Conservation (phyloP, 2,113 vertebrate genomes). For the Microcebus tavaratra region DNA sequence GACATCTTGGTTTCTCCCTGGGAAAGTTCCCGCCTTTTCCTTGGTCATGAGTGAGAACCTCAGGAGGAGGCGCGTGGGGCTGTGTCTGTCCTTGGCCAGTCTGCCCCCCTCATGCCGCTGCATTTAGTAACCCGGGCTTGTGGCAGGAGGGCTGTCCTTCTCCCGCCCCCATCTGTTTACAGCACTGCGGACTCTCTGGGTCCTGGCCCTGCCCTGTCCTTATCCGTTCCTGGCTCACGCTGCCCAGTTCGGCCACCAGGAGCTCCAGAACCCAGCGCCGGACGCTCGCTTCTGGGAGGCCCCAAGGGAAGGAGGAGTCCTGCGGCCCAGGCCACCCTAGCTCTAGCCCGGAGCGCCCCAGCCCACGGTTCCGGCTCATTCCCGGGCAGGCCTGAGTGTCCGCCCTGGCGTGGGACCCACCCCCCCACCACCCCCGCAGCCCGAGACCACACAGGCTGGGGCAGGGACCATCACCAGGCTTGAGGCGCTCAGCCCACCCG, state of each 20-base stretch:
- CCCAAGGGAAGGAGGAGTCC: too few species aligned
- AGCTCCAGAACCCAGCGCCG: too few species aligned
- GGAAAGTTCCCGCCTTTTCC: background rate
- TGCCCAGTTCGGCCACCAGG: background rate
- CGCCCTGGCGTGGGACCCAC: too few species aligned
- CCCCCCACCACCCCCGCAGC: accelerated
- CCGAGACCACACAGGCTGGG: background rate
- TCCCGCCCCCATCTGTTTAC: background rate
- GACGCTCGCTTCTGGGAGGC: too few species aligned
- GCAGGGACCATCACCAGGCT: background rate
- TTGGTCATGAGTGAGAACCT: background rate
- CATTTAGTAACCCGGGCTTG: background rate
- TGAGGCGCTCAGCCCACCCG: background rate
- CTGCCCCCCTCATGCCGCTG: background rate
- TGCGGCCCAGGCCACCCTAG: too few species aligned
- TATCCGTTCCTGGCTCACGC: background rate
- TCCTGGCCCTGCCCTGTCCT: background rate
- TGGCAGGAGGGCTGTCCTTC: background rate
- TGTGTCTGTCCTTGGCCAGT: too few species aligned
- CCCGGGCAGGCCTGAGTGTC: background rate
- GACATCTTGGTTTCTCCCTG: background rate
- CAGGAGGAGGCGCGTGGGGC: background rate
- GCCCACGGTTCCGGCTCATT: background rate
- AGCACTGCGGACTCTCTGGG: background rate
- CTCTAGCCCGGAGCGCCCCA: background rate